A percentile compares a stretch with the other conserved stretches of the same genome.
These are phyloP conservation scores for Linepithema humile DNA, from an alignment of 1,140 invertebrate species.

Conservation along the genomic window DNA sequence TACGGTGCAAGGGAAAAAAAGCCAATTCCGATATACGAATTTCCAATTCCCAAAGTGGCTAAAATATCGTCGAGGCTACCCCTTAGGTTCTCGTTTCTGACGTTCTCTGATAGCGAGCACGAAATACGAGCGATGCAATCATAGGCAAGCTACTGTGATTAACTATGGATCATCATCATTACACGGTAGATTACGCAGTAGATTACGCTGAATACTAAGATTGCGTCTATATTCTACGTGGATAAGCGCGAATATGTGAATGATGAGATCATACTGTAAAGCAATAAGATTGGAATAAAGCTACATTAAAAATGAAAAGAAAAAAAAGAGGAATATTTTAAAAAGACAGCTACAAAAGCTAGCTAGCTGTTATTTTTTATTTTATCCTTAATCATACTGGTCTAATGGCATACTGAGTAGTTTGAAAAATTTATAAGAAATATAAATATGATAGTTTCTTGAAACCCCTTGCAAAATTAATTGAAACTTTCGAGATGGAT, in stretches of 20 bases:
- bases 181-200: neutral
- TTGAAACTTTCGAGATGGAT: conserved; percentile 15
- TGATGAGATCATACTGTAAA: neutral
- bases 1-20: conserved; percentile 9
- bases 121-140: neutral
- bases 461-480: neutral
- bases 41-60: conserved; percentile 31
- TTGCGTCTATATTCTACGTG: neutral
- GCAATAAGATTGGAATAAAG: neutral
- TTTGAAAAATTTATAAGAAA: conserved; percentile 1
- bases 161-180: neutral
- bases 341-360: too few species aligned
- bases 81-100: conserved; percentile 25
- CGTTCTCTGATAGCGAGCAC: neutral
- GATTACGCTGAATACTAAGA: too few species aligned
- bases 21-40: conserved; percentile 29
- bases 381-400: neutral
- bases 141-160: neutral
- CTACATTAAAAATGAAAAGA: neutral
- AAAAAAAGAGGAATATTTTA: neutral
- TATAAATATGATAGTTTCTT: conserved; percentile 1
- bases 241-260: neutral
- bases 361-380: neutral
- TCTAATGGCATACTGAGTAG: neutral
- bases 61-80: neutral